Conservation (phyloP, 2,797 vertebrate genomes). For the Mormyrus hasselquistii region DNA sequence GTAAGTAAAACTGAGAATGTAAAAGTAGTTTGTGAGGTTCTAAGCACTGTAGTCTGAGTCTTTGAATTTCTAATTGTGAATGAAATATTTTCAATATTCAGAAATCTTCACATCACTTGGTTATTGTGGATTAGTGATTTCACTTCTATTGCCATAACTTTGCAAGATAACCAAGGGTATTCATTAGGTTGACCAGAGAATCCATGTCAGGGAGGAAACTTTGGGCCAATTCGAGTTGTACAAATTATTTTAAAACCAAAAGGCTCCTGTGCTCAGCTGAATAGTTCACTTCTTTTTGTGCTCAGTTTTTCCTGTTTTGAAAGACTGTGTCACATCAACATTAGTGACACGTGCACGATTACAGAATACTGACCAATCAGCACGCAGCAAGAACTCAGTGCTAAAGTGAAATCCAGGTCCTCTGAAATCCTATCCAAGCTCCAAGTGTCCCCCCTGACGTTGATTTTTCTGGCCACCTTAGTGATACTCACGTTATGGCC, state of each 20-base stretch:
- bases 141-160: background rate
- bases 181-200: background rate
- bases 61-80: background rate
- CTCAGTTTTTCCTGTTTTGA: background rate
- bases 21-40: background rate
- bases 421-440: background rate
- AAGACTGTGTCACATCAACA: background rate
- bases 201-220: background rate
- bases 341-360: background rate
- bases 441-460: background rate
- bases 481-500: constrained; percentile 83
- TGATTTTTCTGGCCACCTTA: background rate
- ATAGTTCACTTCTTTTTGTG: background rate
- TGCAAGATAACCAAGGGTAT: background rate
- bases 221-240: background rate
- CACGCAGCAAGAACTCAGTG: background rate
- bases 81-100: background rate
- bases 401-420: background rate
- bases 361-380: background rate
- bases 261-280: background rate
- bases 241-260: background rate
- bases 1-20: background rate
- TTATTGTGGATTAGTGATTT: background rate
- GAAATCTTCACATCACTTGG: background rate
- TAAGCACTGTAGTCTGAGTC: background rate